Percentiles rank a stretch among this genome's conserved stretches.
Evolutionary conservation across 1,140 invertebrate species (phyloP).

Genomic region (Kradibia gibbosae): DNA sequence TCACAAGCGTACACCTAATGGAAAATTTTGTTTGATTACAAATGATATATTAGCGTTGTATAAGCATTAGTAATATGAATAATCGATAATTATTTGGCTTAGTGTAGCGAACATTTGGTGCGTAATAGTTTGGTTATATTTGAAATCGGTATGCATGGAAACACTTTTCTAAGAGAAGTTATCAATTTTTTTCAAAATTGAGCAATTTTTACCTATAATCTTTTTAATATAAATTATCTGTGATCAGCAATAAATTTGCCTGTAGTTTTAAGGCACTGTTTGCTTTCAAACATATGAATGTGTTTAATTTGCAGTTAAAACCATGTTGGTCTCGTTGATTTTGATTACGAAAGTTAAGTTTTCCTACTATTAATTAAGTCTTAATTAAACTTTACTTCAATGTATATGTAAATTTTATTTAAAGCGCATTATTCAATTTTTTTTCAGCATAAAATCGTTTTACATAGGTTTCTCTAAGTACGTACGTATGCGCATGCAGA

Average conservation of each 20-base stretch:
- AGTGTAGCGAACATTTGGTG: background rate
- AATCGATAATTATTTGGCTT: background rate
- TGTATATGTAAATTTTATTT: background rate
- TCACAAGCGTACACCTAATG: background rate
- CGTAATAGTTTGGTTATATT: background rate
- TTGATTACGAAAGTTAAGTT: background rate
- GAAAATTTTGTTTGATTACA: background rate
- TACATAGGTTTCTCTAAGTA: background rate
- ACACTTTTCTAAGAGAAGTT: background rate
- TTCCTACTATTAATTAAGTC: background rate
- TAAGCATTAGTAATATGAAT: background rate
- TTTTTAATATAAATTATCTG: background rate
- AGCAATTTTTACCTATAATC: background rate
- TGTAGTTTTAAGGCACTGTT: background rate
- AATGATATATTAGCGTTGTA: background rate
- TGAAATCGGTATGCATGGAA: background rate
- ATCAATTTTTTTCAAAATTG: background rate
- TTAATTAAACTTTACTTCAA: background rate
- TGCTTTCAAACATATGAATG: background rate
- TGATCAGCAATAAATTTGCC: background rate
- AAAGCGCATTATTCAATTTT: slow-evolving; percentile 1
- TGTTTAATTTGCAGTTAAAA: background rate
- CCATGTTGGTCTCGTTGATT: background rate
- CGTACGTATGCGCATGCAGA: background rate
- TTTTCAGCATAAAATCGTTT: background rate